phyloP scores from a whole-genome alignment of 2,888 invertebrate species.

The Ochropacha duplaris region DNA sequence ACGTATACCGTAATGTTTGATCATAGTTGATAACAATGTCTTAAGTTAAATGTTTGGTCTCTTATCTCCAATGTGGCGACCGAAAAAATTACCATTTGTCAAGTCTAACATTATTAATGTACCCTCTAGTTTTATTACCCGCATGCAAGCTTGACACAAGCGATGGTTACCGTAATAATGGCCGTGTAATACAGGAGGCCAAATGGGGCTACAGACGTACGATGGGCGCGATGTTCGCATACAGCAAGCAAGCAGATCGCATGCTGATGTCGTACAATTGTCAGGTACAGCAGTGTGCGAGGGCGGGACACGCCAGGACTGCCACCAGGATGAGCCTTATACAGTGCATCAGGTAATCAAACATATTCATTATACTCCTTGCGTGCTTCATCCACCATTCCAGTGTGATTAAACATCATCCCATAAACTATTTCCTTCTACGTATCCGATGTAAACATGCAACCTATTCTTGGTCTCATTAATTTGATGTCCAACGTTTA shows the following conservation, averaged over 20 bases:
- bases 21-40: background rate
- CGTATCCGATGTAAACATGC: background rate
- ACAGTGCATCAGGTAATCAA: slow-evolving; percentile 88
- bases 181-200: slow-evolving; percentile 74
- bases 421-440: background rate
- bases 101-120: background rate
- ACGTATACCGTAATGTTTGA: background rate
- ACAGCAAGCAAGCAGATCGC: slow-evolving; percentile 79
- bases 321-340: slow-evolving; percentile 86
- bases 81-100: background rate
- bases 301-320: slow-evolving; percentile 69
- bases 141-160: slow-evolving; percentile 46
- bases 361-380: background rate
- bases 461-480: slow-evolving; percentile 1
- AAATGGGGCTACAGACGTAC: slow-evolving; percentile 82
- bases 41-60: background rate
- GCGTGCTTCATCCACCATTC: background rate
- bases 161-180: slow-evolving; percentile 51
- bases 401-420: background rate
- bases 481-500: slow-evolving; percentile 3
- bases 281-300: slow-evolving; percentile 78
- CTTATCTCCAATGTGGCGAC: background rate
- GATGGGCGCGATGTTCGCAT: slow-evolving; percentile 81
- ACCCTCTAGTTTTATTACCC: slow-evolving; percentile 5
- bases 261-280: slow-evolving; percentile 82